Conservation (phyloP, 2,113 vertebrate species). For the Sceloporus tristichus region DNA sequence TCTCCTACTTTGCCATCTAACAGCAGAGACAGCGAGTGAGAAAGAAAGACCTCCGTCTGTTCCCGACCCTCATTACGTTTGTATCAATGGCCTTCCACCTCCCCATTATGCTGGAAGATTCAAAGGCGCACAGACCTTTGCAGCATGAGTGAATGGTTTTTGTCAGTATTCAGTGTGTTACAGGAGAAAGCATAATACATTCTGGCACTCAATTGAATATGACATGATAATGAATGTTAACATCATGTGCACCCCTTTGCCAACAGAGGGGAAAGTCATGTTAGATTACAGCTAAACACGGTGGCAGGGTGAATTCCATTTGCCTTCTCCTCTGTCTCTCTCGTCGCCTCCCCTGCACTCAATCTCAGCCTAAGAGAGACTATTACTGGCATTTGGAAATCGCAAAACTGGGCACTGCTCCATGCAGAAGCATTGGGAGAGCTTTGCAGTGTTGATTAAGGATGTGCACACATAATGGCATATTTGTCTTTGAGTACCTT, state of each 20-base stretch:
- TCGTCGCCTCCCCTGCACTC: slow-evolving; percentile 7
- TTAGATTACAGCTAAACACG: slow-evolving; percentile 76
- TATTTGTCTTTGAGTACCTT: background rate
- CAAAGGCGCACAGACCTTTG: slow-evolving; percentile 65
- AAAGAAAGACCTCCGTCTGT: background rate
- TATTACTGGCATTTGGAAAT: accelerated
- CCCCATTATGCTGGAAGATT: slow-evolving; percentile 47
- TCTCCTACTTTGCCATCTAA: slow-evolving; percentile 1
- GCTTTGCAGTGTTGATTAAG: background rate
- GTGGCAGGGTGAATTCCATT: slow-evolving; percentile 48
- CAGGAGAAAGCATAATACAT: slow-evolving; percentile 68
- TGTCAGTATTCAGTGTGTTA: slow-evolving; percentile 66
- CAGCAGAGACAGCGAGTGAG: accelerated
- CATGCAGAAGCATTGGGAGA: background rate
- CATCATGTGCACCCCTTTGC: slow-evolving; percentile 71
- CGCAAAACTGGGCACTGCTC: background rate
- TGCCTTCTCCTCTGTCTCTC: slow-evolving; percentile 34
- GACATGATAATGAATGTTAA: slow-evolving; percentile 82
- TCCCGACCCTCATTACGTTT: slow-evolving; percentile 58
- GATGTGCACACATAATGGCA: too few species aligned
- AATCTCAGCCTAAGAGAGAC: background rate
- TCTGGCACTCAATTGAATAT: slow-evolving; percentile 77
- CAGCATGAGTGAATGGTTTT: slow-evolving; percentile 61
- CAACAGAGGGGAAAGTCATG: slow-evolving; percentile 77
- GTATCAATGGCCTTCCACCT: slow-evolving; percentile 70